phyloP scores from a whole-genome alignment of 2,113 vertebrate species.

The Asarcornis scutulata region DNA sequence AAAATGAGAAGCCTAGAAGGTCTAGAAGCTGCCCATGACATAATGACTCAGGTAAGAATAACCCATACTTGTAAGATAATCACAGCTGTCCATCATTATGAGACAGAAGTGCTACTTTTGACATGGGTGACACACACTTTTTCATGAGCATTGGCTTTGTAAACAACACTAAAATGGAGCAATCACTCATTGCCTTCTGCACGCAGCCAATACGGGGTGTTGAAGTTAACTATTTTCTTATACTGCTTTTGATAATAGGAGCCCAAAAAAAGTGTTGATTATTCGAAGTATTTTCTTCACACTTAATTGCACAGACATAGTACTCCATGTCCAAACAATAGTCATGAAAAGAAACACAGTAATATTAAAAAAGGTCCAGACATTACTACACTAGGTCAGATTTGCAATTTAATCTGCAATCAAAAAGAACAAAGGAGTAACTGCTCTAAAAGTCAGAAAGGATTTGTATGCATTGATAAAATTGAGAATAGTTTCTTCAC shows the following conservation, averaged over 20 bases:
- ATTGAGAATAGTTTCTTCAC: background rate
- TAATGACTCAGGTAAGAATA: background rate
- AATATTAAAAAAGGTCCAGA: background rate
- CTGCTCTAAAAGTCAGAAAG: background rate
- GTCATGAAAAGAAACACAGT: background rate
- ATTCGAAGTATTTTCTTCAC: background rate
- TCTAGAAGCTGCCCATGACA: background rate
- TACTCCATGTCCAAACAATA: accelerated
- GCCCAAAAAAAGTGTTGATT: background rate
- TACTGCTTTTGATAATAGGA: background rate
- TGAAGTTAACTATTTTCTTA: background rate
- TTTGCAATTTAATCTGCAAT: background rate
- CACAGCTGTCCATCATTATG: background rate
- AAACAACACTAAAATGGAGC: background rate
- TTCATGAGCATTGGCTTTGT: background rate
- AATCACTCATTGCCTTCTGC: background rate
- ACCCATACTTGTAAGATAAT: background rate
- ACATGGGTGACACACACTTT: background rate
- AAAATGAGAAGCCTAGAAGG: background rate
- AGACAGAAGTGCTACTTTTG: background rate
- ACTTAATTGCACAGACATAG: background rate
- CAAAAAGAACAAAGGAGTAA: background rate
- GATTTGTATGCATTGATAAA: background rate
- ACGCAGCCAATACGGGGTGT: background rate
- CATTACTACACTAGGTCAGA: background rate